Conservation (phyloP, 1,140 invertebrate genomes). For the Laupala kohalensis region DNA sequence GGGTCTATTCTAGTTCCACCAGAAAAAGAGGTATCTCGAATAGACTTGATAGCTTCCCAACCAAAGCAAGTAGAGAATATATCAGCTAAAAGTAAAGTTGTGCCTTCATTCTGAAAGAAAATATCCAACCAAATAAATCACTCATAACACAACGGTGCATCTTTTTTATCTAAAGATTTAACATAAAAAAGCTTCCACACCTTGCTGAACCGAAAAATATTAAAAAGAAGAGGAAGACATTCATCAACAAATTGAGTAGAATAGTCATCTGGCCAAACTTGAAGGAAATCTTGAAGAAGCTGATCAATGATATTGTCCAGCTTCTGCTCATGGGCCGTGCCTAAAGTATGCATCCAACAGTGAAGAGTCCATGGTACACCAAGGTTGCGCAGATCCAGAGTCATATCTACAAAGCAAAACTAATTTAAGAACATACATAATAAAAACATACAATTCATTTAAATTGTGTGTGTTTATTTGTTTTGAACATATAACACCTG, state of each 20-base stretch:
- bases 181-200: slow-evolving; percentile 29
- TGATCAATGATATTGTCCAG: slow-evolving; percentile 80
- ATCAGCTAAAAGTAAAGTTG: slow-evolving; percentile 70
- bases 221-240: slow-evolving; percentile 75
- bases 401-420: slow-evolving; percentile 62
- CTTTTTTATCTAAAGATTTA: neutral
- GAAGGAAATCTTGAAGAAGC: slow-evolving; percentile 76
- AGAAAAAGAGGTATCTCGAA: slow-evolving; percentile 54
- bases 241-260: slow-evolving; percentile 80
- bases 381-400: slow-evolving; percentile 64
- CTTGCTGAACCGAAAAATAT: slow-evolving; percentile 80
- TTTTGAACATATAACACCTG: too few species aligned
- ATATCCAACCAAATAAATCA: too few species aligned
- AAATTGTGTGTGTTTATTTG: too few species aligned
- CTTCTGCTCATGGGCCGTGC: slow-evolving; percentile 67
- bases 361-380: slow-evolving; percentile 81
- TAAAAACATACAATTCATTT: too few species aligned
- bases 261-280: slow-evolving; percentile 72
- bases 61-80: slow-evolving; percentile 82
- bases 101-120: slow-evolving; percentile 65
- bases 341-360: slow-evolving; percentile 81
- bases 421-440: too few species aligned
- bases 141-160: neutral
- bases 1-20: slow-evolving; percentile 68
- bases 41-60: slow-evolving; percentile 67